Evolutionary conservation across 2,113 vertebrate species (phyloP).

Genomic region (Gorilla gorilla): DNA sequence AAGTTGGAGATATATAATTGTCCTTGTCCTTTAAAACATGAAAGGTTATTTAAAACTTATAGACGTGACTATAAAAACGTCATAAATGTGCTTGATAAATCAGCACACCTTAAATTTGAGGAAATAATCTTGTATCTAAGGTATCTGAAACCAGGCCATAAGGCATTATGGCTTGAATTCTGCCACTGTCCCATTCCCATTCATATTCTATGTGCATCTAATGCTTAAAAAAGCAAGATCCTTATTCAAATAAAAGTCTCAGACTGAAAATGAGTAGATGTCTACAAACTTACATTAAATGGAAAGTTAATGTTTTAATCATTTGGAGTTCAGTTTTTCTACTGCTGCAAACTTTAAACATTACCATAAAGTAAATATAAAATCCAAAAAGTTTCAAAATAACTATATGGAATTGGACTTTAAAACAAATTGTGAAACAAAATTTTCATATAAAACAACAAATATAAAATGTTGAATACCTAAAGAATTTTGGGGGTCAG

Average conservation of each 20-base stretch:
- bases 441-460: neutral
- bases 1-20: neutral
- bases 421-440: neutral
- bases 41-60: too few species aligned
- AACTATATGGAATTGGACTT: neutral
- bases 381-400: neutral
- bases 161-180: neutral
- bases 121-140: neutral
- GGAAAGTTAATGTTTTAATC: neutral
- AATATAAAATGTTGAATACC: neutral
- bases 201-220: neutral
- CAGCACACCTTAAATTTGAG: neutral
- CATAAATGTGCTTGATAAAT: neutral
- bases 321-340: neutral
- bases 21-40: too few species aligned
- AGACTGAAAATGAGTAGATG: neutral
- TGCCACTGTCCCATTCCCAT: neutral
- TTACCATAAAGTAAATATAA: neutral
- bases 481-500: neutral
- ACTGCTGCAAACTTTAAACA: neutral
- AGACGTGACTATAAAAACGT: too few species aligned
- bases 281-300: neutral
- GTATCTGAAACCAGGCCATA: neutral
- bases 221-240: neutral
- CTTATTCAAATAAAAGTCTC: neutral